Conservation (phyloP, 2,888 invertebrate species). For the Endotricha flammealis region DNA sequence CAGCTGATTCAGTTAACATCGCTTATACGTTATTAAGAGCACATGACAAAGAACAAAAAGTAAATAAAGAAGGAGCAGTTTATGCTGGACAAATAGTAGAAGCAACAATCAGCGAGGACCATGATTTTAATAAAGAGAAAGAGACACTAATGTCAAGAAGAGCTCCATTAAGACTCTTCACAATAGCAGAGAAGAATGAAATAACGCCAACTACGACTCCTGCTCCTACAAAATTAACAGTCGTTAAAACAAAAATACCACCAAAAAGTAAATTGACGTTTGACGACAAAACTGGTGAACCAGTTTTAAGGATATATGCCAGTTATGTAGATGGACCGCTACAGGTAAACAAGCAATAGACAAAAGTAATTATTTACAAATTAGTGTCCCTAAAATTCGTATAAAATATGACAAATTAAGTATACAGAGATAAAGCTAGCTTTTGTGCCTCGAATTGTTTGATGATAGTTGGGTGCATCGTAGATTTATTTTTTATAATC, state of each 20-base stretch:
- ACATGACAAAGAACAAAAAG: constrained; percentile 47
- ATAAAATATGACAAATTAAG: no score
- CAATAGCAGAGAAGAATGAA: constrained; percentile 46
- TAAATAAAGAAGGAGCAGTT: constrained; percentile 50
- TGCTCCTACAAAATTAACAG: constrained; percentile 36
- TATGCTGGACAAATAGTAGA: constrained; percentile 67
- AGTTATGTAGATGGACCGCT: constrained; percentile 56
- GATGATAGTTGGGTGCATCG: no score
- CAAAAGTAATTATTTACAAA: no score
- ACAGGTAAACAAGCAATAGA: no score
- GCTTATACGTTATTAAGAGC: constrained; percentile 57
- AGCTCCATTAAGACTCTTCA: constrained; percentile 51
- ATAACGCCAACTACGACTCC: constrained; percentile 23
- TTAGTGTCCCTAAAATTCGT: no score
- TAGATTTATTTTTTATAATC: no score
- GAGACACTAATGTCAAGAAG: constrained; percentile 44
- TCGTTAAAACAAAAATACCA: constrained; percentile 62
- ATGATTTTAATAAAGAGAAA: constrained; percentile 60
- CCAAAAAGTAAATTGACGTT: constrained; percentile 63
- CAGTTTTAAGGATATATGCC: constrained; percentile 76
- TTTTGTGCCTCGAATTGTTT: no score
- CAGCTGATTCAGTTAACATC: constrained; percentile 54
- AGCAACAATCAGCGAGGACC: constrained; percentile 62
- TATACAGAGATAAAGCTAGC: no score
- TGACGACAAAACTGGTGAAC: constrained; percentile 66